A percentile compares a stretch with the other conserved stretches of the same genome.
These are phyloP conservation scores for Anoncus sp. DNA, from an alignment of 2,888 invertebrate genomes.

Conservation along the genomic window DNA sequence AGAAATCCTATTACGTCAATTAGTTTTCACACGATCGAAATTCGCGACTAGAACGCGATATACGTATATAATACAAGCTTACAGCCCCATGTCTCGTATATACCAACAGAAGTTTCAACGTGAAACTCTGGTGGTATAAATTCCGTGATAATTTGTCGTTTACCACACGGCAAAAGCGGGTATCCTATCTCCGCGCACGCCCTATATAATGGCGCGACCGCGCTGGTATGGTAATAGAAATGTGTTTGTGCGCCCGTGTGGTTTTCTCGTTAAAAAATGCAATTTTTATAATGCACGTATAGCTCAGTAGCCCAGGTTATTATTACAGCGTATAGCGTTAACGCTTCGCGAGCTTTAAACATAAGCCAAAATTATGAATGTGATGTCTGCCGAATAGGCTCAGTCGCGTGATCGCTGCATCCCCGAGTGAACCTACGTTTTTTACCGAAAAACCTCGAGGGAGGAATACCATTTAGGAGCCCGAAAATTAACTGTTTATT, in stretches of 20 bases:
- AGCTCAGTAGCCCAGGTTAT: conserved; percentile 25
- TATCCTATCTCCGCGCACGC: background rate
- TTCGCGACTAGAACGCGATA: background rate
- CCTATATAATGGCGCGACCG: conserved; percentile 47
- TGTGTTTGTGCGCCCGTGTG: conserved; percentile 39
- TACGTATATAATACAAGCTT: background rate
- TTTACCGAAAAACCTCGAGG: too few relatives aligned
- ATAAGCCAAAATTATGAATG: conserved; percentile 44
- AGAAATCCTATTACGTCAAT: conserved; percentile 17
- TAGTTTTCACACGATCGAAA: conserved; percentile 3
- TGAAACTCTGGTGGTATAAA: conserved; percentile 15
- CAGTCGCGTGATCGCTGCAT: background rate
- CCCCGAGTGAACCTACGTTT: too few relatives aligned
- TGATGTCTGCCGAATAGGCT: conserved; percentile 25
- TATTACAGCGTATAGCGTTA: conserved; percentile 45
- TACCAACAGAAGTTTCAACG: conserved; percentile 15
- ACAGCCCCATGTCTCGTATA: conserved; percentile 7
- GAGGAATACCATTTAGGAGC: too few relatives aligned
- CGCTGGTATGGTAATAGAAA: conserved; percentile 51
- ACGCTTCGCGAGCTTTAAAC: conserved; percentile 32
- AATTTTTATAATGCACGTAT: conserved; percentile 52
- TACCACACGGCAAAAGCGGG: conserved; percentile 33
- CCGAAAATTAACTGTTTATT: too few relatives aligned
- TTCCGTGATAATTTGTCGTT: conserved; percentile 56
- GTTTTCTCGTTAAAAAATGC: conserved; percentile 51